These are phyloP conservation scores for Isurus oxyrinchus DNA, from an alignment of 2,113 vertebrate genomes.

Conservation along the genomic window DNA sequence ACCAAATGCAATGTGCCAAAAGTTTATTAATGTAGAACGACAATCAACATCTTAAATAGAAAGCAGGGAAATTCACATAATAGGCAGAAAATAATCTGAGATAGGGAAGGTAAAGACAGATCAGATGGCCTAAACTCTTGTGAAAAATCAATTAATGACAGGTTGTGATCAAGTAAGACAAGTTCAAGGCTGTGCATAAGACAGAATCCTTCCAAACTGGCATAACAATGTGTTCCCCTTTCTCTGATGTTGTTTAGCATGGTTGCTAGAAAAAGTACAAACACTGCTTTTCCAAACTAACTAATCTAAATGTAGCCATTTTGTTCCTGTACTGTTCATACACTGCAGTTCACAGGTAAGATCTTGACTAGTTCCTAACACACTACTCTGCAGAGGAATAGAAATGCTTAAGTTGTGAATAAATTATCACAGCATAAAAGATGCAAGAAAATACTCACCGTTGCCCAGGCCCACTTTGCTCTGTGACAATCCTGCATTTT, in stretches of 20 bases:
- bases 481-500: slow-evolving; percentile 60
- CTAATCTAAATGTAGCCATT: neutral
- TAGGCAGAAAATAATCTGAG: neutral
- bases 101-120: neutral
- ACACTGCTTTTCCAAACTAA: neutral
- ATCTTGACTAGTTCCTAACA: neutral
- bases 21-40: neutral
- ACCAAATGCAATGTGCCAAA: neutral
- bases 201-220: neutral
- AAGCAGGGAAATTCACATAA: neutral
- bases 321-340: neutral
- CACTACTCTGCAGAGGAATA: neutral
- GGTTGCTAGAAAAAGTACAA: neutral
- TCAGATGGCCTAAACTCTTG: neutral
- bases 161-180: neutral
- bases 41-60: neutral
- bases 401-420: neutral
- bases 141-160: neutral
- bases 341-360: neutral
- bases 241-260: neutral
- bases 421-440: neutral
- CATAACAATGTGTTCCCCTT: neutral
- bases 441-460: slow-evolving; percentile 61
- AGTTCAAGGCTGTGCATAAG: neutral
- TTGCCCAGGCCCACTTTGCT: slow-evolving; percentile 70